Conservation (phyloP, 2,888 invertebrate genomes). For the Aspidiotus destructor region DNA sequence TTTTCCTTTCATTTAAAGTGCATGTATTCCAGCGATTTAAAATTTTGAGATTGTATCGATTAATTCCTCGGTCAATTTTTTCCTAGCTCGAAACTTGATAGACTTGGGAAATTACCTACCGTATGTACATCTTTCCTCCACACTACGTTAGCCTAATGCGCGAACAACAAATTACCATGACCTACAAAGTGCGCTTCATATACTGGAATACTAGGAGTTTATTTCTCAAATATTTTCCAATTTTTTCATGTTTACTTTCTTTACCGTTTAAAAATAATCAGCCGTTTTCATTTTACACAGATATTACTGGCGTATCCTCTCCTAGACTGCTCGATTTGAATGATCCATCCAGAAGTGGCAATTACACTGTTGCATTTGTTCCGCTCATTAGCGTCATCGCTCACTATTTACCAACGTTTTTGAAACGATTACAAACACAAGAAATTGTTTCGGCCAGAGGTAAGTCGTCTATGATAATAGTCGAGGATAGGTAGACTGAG, state of each 20-base stretch:
- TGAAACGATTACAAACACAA: slow-evolving; percentile 34
- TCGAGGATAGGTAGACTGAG: no score
- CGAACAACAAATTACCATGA: not conserved
- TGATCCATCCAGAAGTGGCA: slow-evolving; percentile 29
- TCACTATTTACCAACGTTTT: slow-evolving; percentile 37
- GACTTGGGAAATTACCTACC: no score
- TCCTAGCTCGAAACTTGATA: no score
- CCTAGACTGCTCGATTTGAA: slow-evolving; percentile 17
- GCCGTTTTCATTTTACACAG: slow-evolving; percentile 10
- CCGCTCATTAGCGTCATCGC: slow-evolving; percentile 39
- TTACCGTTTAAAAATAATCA: not conserved
- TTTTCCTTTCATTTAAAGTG: no score
- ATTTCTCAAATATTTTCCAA: not conserved
- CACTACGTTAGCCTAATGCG: no score
- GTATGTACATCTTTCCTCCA: no score
- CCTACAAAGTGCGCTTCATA: slow-evolving; percentile 4
- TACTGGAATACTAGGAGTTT: not conserved
- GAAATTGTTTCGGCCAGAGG: slow-evolving; percentile 30
- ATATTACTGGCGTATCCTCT: slow-evolving; percentile 23
- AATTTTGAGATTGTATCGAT: no score
- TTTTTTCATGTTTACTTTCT: slow-evolving; percentile 3
- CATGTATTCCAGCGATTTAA: no score
- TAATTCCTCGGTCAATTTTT: no score
- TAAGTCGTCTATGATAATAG: not conserved
- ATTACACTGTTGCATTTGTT: slow-evolving; percentile 38